A percentile compares a stretch with the other conserved stretches of the same genome.
phyloP scores from a whole-genome alignment of 2,113 vertebrate species.

The Hypomesus transpacificus region DNA sequence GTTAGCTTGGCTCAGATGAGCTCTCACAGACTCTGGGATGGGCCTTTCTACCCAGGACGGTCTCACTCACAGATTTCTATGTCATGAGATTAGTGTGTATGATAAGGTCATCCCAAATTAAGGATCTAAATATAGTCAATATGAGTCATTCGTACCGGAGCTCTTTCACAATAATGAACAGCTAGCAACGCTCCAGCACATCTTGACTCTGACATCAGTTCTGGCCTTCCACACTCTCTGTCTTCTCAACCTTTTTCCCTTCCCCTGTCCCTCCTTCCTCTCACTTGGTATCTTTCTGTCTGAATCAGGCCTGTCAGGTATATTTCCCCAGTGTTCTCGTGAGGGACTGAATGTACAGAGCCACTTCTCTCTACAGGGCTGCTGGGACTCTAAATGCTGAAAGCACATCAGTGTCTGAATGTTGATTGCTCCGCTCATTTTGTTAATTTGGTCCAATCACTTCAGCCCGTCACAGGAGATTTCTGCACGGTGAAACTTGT shows the following conservation, averaged over 20 bases:
- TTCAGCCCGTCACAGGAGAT: not conserved
- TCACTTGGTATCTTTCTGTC: not conserved
- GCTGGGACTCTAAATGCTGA: conserved; percentile 10
- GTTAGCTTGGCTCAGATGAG: not conserved
- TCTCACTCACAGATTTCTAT: not conserved
- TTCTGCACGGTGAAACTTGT: not conserved
- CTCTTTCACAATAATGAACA: not conserved
- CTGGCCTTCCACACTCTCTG: too few relatives aligned
- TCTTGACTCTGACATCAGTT: not conserved
- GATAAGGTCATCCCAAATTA: not conserved
- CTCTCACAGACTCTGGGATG: not conserved
- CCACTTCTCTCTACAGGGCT: too few relatives aligned
- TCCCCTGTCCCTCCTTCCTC: too few relatives aligned
- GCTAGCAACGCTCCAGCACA: not conserved
- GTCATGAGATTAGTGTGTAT: too few relatives aligned
- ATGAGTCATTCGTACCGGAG: not conserved
- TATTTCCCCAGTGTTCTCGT: too few relatives aligned
- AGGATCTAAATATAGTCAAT: not conserved
- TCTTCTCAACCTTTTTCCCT: not conserved
- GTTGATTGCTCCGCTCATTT: conserved; percentile 2
- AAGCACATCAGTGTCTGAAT: conserved; percentile 48
- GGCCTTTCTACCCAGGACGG: not conserved
- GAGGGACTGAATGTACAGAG: too few relatives aligned
- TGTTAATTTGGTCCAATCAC: conserved; percentile 40
- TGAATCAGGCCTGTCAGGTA: not conserved